These are phyloP conservation scores for Porites australiensis DNA, from an alignment of 64 coral and sea anemone genomes.

Conservation along the genomic window DNA sequence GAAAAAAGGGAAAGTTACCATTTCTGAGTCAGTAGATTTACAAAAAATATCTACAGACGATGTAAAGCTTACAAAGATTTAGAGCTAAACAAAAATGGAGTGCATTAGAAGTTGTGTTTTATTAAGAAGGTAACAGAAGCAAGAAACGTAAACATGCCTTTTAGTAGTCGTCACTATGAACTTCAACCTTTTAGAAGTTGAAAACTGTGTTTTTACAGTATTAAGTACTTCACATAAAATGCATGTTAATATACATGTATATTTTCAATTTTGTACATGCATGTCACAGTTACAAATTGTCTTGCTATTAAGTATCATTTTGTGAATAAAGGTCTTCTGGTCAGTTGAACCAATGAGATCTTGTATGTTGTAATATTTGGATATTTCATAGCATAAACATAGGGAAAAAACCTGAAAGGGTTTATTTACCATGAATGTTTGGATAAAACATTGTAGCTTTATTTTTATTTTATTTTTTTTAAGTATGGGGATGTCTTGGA, in stretches of 20 bases:
- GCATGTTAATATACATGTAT: no score
- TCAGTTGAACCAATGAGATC: background rate
- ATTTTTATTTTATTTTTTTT: background rate
- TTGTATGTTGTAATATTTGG: background rate
- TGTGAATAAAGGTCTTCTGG: background rate
- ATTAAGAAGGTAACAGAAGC: background rate
- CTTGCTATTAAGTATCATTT: background rate
- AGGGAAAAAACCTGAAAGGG: background rate
- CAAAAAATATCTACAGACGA: background rate
- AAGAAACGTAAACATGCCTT: no score
- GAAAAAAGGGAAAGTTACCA: background rate
- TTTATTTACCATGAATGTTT: background rate
- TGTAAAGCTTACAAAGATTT: background rate
- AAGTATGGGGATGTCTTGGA: background rate
- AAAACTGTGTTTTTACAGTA: no score
- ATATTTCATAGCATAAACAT: background rate
- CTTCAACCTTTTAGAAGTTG: no score
- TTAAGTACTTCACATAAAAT: no score
- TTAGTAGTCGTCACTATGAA: no score
- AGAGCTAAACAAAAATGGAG: background rate
- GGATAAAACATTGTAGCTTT: background rate
- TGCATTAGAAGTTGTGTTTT: background rate
- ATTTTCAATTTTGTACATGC: background rate
- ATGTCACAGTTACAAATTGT: background rate
- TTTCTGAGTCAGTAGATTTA: constrained; percentile 5